Base-by-base conservation (phyloP, 2,888 invertebrate species). In the Pyrochroa serraticornis region DNA sequence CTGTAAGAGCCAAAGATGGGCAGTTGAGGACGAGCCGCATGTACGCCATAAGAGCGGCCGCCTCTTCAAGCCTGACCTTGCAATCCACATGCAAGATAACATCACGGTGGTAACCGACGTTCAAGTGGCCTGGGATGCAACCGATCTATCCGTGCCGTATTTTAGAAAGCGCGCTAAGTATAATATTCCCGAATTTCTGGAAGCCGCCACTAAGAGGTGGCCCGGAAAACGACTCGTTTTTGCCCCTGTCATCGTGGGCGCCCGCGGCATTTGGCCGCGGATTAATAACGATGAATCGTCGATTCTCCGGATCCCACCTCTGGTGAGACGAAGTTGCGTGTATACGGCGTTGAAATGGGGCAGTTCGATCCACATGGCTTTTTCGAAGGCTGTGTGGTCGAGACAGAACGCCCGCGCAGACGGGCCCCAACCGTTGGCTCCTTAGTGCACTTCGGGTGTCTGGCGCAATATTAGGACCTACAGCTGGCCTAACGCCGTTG, bases 21-120 rank as follows among this genome's bases (percentile, higher is more conserved):
- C 13, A 7, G 51, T 48, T 7, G 55, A 62, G 36, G 48, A 43
- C 6, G 62, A 62, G 45, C 64, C 79, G 77, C 79, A 80, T 77
- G 79, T 82, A 81, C n/a, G n/a, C n/a, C n/a, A n/a, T n/a, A n/a
- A n/a, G n/a, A n/a, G n/a, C n/a, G n/a, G n/a, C n/a, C n/a, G n/a
- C n/a, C n/a, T n/a, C n/a, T n/a, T n/a, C n/a, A n/a, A n/a, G n/a
- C n/a, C n/a, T n/a, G n/a, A n/a, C n/a, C n/a, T n/a, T n/a, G n/a
- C n/a, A n/a, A n/a, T n/a, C n/a, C n/a, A n/a, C n/a, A n/a, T n/a
- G 7, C 45, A 31, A 9, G 48, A 33, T 31, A 7, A 12, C 6
- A 38, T 41, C 2, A 45, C 9, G 9, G 13, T 47, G 0, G n/a
- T 47, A 6, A 12, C 38, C 0, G 47, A 47, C 13, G 35, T 36